Conservation (phyloP, 2,797 vertebrate species). For the Myripristis jacobus region DNA sequence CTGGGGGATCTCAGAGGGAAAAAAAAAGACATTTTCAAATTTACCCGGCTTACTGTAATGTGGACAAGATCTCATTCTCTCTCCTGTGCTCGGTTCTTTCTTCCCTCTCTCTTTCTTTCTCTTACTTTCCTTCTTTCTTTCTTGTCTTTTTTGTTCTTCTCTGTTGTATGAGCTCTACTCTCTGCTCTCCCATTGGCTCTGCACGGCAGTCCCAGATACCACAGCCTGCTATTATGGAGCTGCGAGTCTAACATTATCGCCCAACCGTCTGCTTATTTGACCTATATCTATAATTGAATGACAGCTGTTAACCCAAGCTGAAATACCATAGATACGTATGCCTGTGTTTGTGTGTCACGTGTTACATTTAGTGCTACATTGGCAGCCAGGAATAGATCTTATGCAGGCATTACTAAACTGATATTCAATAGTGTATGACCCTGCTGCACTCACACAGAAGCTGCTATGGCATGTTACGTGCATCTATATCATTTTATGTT, state of each 20-base stretch:
- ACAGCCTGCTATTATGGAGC: conserved; percentile 32
- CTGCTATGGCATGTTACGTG: conserved; percentile 45
- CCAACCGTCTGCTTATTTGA: conserved; percentile 54
- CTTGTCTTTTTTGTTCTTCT: neutral
- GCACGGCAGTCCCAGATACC: conserved; percentile 24
- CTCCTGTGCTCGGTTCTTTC: neutral
- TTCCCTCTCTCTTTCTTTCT: neutral
- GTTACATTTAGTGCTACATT: conserved; percentile 33
- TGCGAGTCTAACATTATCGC: conserved; percentile 45
- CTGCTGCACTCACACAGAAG: conserved; percentile 34
- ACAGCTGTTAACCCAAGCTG: conserved; percentile 46
- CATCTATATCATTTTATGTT: conserved; percentile 33
- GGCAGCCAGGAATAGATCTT: conserved; percentile 52
- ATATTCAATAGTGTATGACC: conserved; percentile 26
- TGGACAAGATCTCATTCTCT: neutral
- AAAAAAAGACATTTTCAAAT: no score
- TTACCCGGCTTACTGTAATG: no score
- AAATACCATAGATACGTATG: conserved; percentile 24
- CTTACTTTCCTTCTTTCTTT: conserved; percentile 1
- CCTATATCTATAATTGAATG: conserved; percentile 64
- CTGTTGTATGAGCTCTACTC: no score
- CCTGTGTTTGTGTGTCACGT: neutral
- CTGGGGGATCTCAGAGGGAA: no score
- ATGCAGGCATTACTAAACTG: neutral
- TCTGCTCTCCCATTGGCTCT: conserved; percentile 20